These are phyloP conservation scores for Ceyx margarethae DNA, from an alignment of 2,113 vertebrate genomes.

Conservation along the genomic window DNA sequence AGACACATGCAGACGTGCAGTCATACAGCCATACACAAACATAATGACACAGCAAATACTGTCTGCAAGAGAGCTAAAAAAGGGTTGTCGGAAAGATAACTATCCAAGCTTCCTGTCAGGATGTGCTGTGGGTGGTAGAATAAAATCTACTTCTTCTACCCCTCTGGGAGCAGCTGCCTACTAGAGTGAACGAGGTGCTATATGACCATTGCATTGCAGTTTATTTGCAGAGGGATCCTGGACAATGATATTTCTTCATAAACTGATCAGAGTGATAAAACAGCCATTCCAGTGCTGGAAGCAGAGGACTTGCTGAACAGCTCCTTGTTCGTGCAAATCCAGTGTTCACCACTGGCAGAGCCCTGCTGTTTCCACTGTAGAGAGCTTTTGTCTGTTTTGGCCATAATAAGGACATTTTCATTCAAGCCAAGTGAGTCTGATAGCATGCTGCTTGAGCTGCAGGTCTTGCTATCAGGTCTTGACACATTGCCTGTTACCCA, in stretches of 20 bases:
- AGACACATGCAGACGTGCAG: not conserved
- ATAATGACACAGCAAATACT: not conserved
- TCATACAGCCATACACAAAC: not conserved
- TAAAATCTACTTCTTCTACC: not conserved
- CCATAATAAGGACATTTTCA: not conserved
- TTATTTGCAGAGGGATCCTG: constrained; percentile 11
- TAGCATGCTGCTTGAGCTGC: not conserved
- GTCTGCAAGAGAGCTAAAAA: not conserved
- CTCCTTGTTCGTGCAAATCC: not conserved
- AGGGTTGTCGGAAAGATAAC: not conserved
- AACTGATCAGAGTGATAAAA: not conserved
- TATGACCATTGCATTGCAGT: not conserved
- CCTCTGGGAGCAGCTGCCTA: too few relatives aligned
- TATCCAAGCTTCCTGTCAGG: not conserved
- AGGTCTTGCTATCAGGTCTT: not conserved
- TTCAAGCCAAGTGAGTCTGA: not conserved
- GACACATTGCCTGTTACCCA: not conserved
- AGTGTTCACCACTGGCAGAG: not conserved
- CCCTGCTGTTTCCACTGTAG: not conserved
- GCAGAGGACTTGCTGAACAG: not conserved
- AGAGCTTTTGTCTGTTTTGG: not conserved
- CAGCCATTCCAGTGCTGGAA: not conserved
- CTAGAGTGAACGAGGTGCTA: not conserved
- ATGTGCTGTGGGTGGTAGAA: not conserved
- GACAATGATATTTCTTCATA: not conserved